Conservation (phyloP, 2,888 invertebrate species). For the Thera obeliscata region DNA sequence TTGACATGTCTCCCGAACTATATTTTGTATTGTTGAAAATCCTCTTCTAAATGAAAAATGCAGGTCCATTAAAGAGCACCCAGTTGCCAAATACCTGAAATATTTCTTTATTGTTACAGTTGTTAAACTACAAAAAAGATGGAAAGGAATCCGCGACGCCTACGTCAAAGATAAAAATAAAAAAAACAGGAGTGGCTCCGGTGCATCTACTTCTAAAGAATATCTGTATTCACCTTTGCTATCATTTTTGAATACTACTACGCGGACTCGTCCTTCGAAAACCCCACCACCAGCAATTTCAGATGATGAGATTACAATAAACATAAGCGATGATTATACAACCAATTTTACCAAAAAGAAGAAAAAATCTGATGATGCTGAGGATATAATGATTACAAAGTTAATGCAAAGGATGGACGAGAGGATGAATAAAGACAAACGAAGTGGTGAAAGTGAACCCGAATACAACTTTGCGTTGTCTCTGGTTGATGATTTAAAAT, state of each 20-base stretch:
- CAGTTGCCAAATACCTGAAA: slow-evolving; percentile 9
- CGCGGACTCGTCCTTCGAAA: slow-evolving; percentile 38
- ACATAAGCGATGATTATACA: slow-evolving; percentile 18
- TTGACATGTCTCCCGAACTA: background rate
- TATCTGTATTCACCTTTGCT: slow-evolving; percentile 40
- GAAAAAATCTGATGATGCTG: slow-evolving; percentile 38
- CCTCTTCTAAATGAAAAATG: slow-evolving; percentile 2
- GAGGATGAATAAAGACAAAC: slow-evolving; percentile 22
- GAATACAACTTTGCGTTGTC: slow-evolving; percentile 42
- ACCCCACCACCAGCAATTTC: slow-evolving; percentile 35
- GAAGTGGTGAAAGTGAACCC: background rate
- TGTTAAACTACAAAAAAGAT: background rate
- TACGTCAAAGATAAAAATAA: slow-evolving; percentile 34
- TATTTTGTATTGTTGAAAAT: background rate
- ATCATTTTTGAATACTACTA: slow-evolving; percentile 41
- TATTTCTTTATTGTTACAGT: background rate
- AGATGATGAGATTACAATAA: slow-evolving; percentile 41
- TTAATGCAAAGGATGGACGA: slow-evolving; percentile 38
- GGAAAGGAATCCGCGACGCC: background rate
- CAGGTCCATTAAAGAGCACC: background rate
- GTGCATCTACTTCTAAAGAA: slow-evolving; percentile 38
- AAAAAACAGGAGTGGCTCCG: slow-evolving; percentile 23
- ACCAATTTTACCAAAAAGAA: slow-evolving; percentile 23
- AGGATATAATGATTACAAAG: slow-evolving; percentile 36
- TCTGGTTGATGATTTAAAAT: slow-evolving; percentile 37